A percentile compares a stretch with the other conserved stretches of the same genome.
Conservation (phyloP, 2,113 vertebrate genomes). For the Dasyurus viverrinus region DNA sequence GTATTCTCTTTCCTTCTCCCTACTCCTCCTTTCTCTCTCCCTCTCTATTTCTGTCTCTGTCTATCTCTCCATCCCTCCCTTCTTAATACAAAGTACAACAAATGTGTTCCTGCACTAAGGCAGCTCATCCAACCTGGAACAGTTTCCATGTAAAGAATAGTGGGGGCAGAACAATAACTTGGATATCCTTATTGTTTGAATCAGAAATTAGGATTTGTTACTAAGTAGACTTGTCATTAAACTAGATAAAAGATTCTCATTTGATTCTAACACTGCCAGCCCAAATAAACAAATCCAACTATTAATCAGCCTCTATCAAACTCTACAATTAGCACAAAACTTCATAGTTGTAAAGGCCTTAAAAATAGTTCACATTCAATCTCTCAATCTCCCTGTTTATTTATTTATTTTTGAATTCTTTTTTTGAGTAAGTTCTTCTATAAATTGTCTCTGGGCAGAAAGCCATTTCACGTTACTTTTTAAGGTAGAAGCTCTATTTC, state of each 20-base stretch:
- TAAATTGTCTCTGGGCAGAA: too few relatives aligned
- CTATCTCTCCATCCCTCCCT: neutral
- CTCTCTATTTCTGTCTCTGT: neutral
- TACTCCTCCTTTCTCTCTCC: neutral
- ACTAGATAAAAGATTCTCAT: neutral
- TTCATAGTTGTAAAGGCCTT: neutral
- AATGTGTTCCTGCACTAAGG: conserved; percentile 18
- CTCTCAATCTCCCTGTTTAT: too few relatives aligned
- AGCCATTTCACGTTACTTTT: too few relatives aligned
- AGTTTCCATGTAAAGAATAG: conserved; percentile 6
- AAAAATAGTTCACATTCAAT: neutral
- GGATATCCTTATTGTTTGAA: neutral
- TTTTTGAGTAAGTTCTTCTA: too few relatives aligned
- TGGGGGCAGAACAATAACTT: neutral
- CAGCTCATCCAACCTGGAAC: conserved; percentile 33
- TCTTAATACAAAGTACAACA: neutral
- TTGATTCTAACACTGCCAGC: neutral
- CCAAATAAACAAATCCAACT: neutral
- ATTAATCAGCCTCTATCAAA: neutral
- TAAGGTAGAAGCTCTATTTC: too few relatives aligned
- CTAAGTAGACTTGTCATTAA: neutral
- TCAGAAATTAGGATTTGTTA: neutral
- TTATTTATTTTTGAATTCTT: too few relatives aligned
- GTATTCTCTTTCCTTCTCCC: neutral
- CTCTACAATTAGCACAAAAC: neutral